Percentiles rank a stretch among this genome's conserved stretches.
Conservation (phyloP, 2,797 vertebrate species). For the Oreortyx pictus region DNA sequence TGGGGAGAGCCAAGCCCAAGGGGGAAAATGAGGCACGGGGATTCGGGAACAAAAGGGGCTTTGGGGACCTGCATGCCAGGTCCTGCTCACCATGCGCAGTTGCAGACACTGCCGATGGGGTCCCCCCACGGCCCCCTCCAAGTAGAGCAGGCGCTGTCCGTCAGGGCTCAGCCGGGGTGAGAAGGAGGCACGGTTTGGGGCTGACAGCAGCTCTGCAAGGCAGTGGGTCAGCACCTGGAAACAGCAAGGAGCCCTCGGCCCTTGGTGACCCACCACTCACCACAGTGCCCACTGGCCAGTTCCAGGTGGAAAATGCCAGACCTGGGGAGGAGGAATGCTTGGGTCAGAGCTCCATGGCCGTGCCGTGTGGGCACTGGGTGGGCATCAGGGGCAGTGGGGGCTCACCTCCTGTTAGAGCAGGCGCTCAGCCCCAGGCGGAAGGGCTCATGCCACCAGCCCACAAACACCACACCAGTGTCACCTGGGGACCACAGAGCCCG, state of each 20-base stretch:
- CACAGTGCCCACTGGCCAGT: constrained; percentile 87
- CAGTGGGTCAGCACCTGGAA: background rate
- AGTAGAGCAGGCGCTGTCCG: constrained; percentile 88
- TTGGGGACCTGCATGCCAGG: rapidly evolving
- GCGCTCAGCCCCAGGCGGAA: constrained; percentile 89
- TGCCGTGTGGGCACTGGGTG: rapidly evolving
- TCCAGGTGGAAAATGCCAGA: constrained; percentile 93
- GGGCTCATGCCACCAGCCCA: constrained; percentile 80
- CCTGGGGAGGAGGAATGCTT: constrained; percentile 69
- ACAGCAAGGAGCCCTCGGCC: background rate
- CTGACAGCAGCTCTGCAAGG: constrained; percentile 87
- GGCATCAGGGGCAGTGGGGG: rapidly evolving
- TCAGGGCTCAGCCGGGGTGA: constrained; percentile 95
- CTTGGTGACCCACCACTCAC: constrained; percentile 74
- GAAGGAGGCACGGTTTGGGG: constrained; percentile 80
- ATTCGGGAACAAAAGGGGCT: too few species aligned
- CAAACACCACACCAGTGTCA: constrained; percentile 90
- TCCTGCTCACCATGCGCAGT: constrained; percentile 87
- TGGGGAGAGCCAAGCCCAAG: background rate
- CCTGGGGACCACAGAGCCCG: constrained; percentile 81
- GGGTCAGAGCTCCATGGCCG: rapidly evolving
- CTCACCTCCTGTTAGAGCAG: constrained; percentile 92
- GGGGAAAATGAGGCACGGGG: background rate
- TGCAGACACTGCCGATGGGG: constrained; percentile 91
- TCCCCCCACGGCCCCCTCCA: constrained; percentile 84